phyloP scores from a whole-genome alignment of 1,140 invertebrate genomes.

The Drosophila lowei region DNA sequence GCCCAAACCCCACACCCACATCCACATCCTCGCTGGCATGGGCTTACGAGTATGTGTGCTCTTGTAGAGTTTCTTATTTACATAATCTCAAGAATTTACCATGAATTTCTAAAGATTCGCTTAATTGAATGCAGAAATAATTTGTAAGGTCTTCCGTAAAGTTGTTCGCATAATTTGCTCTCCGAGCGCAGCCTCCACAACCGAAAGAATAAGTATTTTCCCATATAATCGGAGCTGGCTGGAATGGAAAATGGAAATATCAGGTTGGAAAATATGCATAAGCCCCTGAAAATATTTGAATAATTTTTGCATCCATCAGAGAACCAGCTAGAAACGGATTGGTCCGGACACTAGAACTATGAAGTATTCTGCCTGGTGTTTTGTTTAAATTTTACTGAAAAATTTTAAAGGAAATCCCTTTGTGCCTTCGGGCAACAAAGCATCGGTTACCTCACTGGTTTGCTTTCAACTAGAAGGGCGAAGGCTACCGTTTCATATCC shows the following conservation, averaged over 20 bases:
- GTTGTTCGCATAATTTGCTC: slow-evolving; percentile 40
- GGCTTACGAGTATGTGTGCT: slow-evolving; percentile 8
- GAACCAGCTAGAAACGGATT: no score
- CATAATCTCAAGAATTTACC: slow-evolving; percentile 54
- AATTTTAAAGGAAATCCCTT: slow-evolving; percentile 20
- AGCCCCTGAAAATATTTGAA: no score
- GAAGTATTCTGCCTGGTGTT: neutral
- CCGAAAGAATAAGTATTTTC: slow-evolving; percentile 12
- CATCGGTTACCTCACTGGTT: neutral
- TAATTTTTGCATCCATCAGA: no score
- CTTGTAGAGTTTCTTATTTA: slow-evolving; percentile 59
- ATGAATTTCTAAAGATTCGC: slow-evolving; percentile 54
- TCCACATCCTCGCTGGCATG: neutral
- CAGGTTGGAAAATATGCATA: no score
- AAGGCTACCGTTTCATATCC: slow-evolving; percentile 45
- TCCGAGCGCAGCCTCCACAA: neutral
- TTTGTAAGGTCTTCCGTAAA: slow-evolving; percentile 43
- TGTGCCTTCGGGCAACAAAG: slow-evolving; percentile 9
- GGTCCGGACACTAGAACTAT: no score
- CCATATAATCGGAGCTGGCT: slow-evolving; percentile 14
- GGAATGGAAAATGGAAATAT: no score
- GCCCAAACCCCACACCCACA: slow-evolving; percentile 2
- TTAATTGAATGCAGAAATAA: slow-evolving; percentile 60
- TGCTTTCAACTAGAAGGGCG: neutral
- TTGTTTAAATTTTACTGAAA: neutral